These are phyloP conservation scores for Ichneumoninae sp. DNA, from an alignment of 2,888 invertebrate genomes.

Conservation along the genomic window DNA sequence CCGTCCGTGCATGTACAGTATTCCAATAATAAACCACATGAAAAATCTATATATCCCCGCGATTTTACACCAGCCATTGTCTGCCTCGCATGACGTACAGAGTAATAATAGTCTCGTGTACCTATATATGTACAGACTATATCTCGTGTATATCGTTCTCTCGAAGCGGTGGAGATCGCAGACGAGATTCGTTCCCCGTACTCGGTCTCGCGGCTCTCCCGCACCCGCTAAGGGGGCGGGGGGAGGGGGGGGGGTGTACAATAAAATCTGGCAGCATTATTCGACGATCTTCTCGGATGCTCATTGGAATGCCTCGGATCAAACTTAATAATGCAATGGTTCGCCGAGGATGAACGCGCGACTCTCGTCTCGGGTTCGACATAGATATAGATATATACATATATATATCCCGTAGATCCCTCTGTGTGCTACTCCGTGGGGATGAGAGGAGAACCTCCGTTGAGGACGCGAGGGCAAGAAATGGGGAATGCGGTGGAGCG, in stretches of 20 bases:
- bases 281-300: slow-evolving; percentile 77
- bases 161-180: slow-evolving; percentile 74
- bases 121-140: slow-evolving; percentile 1
- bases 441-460: slow-evolving; percentile 62
- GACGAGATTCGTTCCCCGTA: slow-evolving; percentile 75
- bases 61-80: slow-evolving; percentile 63
- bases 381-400: neutral
- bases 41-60: slow-evolving; percentile 57
- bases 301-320: slow-evolving; percentile 81
- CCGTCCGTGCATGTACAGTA: neutral
- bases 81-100: slow-evolving; percentile 53
- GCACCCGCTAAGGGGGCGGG: slow-evolving; percentile 41
- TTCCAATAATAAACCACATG: slow-evolving; percentile 20
- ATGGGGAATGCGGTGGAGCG: slow-evolving; percentile 70
- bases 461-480: slow-evolving; percentile 71
- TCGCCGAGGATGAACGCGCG: slow-evolving; percentile 63
- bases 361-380: slow-evolving; percentile 28
- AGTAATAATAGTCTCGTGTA: slow-evolving; percentile 41
- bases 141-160: slow-evolving; percentile 33
- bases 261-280: slow-evolving; percentile 82
- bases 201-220: slow-evolving; percentile 41
- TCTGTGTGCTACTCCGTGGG: slow-evolving; percentile 37
- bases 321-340: slow-evolving; percentile 81
- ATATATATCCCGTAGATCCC: slow-evolving; percentile 5
- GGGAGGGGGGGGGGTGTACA: slow-evolving; percentile 60